Evolutionary conservation across 2,113 vertebrate genomes (phyloP).

Genomic region (Podocnemis expansa): DNA sequence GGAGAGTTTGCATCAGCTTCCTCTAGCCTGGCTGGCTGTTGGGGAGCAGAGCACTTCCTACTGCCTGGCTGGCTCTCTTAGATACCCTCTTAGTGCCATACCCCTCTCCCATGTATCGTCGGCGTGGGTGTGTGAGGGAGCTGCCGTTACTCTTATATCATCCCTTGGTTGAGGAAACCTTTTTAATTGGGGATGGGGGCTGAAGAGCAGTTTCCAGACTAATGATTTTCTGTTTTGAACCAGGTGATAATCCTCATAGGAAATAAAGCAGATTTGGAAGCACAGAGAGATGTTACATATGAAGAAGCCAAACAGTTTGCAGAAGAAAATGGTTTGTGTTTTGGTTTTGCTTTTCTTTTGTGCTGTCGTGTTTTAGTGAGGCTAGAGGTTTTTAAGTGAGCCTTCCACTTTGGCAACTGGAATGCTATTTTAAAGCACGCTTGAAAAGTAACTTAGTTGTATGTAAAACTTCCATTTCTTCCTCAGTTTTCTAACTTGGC

Average conservation of each 20-base stretch:
- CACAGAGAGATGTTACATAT: slow-evolving; percentile 98
- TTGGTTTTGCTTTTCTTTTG: slow-evolving; percentile 10
- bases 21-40: neutral
- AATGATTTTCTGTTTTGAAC: slow-evolving; percentile 55
- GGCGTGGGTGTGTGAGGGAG: neutral
- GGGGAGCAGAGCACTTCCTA: neutral
- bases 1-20: neutral
- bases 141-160: neutral
- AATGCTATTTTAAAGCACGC: neutral
- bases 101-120: neutral
- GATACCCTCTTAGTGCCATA: neutral
- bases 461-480: neutral
- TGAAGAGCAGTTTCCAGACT: neutral
- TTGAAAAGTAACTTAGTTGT: neutral
- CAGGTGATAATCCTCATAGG: slow-evolving; percentile 99
- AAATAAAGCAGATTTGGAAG: slow-evolving; percentile 98
- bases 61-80: neutral
- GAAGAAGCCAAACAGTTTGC: slow-evolving; percentile 99
- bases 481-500: neutral
- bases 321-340: slow-evolving; percentile 95
- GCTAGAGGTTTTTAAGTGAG: neutral
- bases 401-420: neutral
- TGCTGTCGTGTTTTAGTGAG: neutral
- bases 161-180: neutral
- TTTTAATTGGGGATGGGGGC: neutral